Percentiles rank a stretch among this genome's conserved stretches.
Evolutionary conservation across 1,140 invertebrate genomes (phyloP).

Genomic region (Theocolax elegans): DNA sequence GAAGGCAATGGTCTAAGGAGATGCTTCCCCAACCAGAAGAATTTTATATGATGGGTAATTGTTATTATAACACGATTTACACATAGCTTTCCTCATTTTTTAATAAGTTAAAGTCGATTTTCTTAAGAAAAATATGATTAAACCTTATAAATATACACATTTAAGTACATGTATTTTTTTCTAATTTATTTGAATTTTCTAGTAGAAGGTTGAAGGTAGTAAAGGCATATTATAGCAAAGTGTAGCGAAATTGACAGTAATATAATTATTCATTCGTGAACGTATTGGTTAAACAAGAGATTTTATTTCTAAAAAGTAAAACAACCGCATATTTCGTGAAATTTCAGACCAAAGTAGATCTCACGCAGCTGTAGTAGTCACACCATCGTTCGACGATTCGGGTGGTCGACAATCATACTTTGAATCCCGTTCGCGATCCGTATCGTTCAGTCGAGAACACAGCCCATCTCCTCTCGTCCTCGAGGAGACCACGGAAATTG

Average conservation of each 20-base stretch:
- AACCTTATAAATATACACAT: too few relatives aligned
- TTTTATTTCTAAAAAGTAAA: too few relatives aligned
- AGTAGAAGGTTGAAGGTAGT: neutral
- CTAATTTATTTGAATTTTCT: neutral
- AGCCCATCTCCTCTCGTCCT: slow-evolving; percentile 46
- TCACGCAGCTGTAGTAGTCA: slow-evolving; percentile 4
- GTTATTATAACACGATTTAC: too few relatives aligned
- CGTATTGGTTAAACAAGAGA: too few relatives aligned
- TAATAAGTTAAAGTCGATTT: too few relatives aligned
- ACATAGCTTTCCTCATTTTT: too few relatives aligned
- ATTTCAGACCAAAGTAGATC: slow-evolving; percentile 14
- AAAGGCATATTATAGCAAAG: too few relatives aligned
- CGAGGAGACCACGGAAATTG: slow-evolving; percentile 40
- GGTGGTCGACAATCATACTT: slow-evolving; percentile 24
- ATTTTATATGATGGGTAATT: slow-evolving; percentile 1
- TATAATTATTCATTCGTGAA: too few relatives aligned
- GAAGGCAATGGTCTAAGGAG: slow-evolving; percentile 15
- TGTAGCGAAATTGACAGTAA: too few relatives aligned
- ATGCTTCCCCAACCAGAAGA: neutral
- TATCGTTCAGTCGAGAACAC: slow-evolving; percentile 28
- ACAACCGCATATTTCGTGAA: too few relatives aligned
- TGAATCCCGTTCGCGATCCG: neutral
- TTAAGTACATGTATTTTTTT: too few relatives aligned
- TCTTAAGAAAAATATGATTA: too few relatives aligned
- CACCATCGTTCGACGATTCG: slow-evolving; percentile 39